These are phyloP conservation scores for Macropus fuliginosus DNA, from an alignment of 2,797 vertebrate genomes.

Conservation along the genomic window DNA sequence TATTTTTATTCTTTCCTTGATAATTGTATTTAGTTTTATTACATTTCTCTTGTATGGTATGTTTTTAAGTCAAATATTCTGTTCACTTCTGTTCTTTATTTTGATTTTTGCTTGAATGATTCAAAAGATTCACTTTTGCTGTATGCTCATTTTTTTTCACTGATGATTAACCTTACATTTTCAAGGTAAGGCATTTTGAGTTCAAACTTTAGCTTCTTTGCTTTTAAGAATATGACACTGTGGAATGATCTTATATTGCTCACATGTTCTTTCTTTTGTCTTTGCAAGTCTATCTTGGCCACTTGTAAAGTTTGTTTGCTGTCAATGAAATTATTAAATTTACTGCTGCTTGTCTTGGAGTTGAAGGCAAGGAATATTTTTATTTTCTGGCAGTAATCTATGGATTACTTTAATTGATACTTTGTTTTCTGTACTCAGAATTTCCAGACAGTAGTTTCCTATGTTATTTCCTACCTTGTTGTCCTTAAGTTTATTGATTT, in stretches of 20 bases:
- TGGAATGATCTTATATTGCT: background rate
- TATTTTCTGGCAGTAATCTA: background rate
- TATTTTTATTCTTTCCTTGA: background rate
- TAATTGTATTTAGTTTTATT: background rate
- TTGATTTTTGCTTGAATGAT: background rate
- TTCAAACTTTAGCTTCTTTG: background rate
- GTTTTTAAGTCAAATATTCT: background rate
- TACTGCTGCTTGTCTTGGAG: background rate
- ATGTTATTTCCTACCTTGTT: background rate
- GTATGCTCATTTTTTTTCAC: background rate
- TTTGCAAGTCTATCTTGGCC: background rate
- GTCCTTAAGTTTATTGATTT: background rate
- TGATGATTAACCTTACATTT: background rate
- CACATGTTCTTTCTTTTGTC: background rate
- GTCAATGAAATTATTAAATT: background rate
- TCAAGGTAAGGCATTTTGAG: background rate
- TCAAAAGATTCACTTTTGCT: background rate
- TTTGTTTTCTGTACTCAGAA: background rate
- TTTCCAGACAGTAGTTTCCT: background rate
- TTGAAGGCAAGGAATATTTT: background rate
- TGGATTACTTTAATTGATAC: background rate
- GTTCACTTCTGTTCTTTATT: background rate
- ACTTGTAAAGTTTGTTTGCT: background rate
- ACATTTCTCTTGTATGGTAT: background rate
- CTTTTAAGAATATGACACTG: background rate